Percentiles rank a stretch among this genome's conserved stretches.
These are phyloP conservation scores for Schizaphis graminum DNA, from an alignment of 2,888 invertebrate genomes.

Conservation along the genomic window DNA sequence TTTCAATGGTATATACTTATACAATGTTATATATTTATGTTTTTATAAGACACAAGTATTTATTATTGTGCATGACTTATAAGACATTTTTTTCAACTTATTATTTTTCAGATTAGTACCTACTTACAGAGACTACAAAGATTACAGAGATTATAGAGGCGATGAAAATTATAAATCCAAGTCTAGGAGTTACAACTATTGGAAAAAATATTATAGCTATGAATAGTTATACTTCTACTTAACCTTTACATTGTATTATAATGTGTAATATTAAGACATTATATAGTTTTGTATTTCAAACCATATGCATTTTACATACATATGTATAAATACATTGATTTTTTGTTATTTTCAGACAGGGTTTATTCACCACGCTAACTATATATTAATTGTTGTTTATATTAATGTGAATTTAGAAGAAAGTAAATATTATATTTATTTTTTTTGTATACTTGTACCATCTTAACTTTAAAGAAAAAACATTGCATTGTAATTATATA, in stretches of 20 bases:
- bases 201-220: conserved; percentile 66
- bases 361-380: conserved; percentile 42
- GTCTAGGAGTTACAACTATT: conserved; percentile 66
- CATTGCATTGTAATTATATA: background rate
- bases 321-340: background rate
- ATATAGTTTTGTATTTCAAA: conserved; percentile 1
- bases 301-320: conserved; percentile 28
- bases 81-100: background rate
- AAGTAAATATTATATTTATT: conserved; percentile 9
- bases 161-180: conserved; percentile 63
- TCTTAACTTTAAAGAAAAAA: background rate
- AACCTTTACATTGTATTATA: background rate
- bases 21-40: background rate
- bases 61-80: background rate
- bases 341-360: conserved; percentile 50
- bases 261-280: conserved; percentile 22
- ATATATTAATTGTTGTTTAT: conserved; percentile 18
- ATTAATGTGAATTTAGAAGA: conserved; percentile 6
- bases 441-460: conserved; percentile 16
- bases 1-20: no score
- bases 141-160: conserved; percentile 57
- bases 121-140: conserved; percentile 60
- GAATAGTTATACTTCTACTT: conserved; percentile 43
- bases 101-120: conserved; percentile 53
- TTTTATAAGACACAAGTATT: background rate